phyloP scores from a whole-genome alignment of 2,797 vertebrate species.

The Merluccius polli region DNA sequence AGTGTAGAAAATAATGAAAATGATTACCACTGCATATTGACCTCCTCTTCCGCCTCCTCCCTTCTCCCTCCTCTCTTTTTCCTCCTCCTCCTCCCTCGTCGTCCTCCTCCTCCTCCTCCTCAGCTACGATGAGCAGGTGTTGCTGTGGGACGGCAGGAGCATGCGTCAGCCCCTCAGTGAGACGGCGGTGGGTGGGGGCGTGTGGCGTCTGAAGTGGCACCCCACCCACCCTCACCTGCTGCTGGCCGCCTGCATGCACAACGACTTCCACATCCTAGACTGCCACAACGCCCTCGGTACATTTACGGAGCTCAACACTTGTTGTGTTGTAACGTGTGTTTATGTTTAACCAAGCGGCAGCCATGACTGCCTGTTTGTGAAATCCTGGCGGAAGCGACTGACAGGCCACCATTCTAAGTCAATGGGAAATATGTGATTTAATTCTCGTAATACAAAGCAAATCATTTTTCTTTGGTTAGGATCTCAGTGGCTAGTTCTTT shows the following conservation, averaged over 20 bases:
- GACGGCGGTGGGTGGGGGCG: conserved; percentile 78
- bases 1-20: not conserved
- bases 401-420: too few relatives aligned
- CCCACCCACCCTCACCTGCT: conserved; percentile 80
- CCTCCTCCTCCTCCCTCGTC: not conserved
- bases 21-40: not conserved
- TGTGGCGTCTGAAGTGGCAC: conserved; percentile 97
- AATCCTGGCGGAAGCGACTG: too few relatives aligned
- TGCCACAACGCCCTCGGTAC: conserved; percentile 73
- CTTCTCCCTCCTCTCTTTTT: too few relatives aligned
- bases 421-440: too few relatives aligned
- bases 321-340: not conserved
- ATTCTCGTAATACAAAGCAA: too few relatives aligned
- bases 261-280: conserved; percentile 85
- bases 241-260: conserved; percentile 92
- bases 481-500: too few relatives aligned
- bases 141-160: conserved; percentile 92
- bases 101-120: conserved; percentile 2
- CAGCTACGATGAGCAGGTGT: conserved; percentile 91
- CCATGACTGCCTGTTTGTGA: too few relatives aligned
- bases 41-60: not conserved
- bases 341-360: not conserved
- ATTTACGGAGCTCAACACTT: conserved; percentile 9
- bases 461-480: too few relatives aligned
- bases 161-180: conserved; percentile 82